Base-by-base conservation (phyloP, 2,888 invertebrate genomes). In the Autographa gamma region DNA sequence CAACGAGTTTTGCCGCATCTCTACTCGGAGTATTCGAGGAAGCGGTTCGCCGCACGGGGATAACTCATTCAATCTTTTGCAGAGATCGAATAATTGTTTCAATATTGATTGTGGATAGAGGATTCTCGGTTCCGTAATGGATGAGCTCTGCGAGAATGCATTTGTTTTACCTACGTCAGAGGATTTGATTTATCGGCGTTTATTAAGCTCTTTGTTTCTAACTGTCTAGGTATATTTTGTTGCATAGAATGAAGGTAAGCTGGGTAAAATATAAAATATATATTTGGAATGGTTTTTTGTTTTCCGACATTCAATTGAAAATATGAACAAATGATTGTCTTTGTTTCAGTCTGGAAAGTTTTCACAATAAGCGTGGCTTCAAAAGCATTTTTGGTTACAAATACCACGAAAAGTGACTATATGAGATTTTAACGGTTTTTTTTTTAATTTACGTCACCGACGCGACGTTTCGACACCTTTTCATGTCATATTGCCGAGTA, bases 81-180 rank as follows among this genome's bases (percentile, higher is more conserved):
- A 48, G n/a, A 48, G 4, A n/a, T 43, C 48, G 48, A 48, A 48
- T 48, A n/a, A 48, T 48, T 48, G 48, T 48, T 48, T 48, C 48
- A 48, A 48, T 48, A 48, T 48, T 48, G 48, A 48, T n/a, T 48
- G 48, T 48, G 48, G 48, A 48, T 48, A 48, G n/a, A 48, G n/a
- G 48, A n/a, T 48, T 48, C 48, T 48, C 48, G n/a, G n/a, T 48
- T 48, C 48, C 48, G 48, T 48, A 48, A 48, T 48, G n/a, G 48
- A 48, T 48, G 48, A 48, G 48, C 48, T n/a, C 48, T 48, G 38
- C 11, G 48, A n/a, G 48, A 8, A 48, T 48, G 48, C 48, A 48
- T 48, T 48, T 48, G 48, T 48, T 48, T 48, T 48, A n/a, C 25
- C 25, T 25, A 25, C n/a, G n/a, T 48, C 48, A 48, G 48, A 48